Percentiles rank a stretch among this genome's conserved stretches.
Conservation (phyloP, 2,797 vertebrate genomes). For the Novumbra hubbsi region DNA sequence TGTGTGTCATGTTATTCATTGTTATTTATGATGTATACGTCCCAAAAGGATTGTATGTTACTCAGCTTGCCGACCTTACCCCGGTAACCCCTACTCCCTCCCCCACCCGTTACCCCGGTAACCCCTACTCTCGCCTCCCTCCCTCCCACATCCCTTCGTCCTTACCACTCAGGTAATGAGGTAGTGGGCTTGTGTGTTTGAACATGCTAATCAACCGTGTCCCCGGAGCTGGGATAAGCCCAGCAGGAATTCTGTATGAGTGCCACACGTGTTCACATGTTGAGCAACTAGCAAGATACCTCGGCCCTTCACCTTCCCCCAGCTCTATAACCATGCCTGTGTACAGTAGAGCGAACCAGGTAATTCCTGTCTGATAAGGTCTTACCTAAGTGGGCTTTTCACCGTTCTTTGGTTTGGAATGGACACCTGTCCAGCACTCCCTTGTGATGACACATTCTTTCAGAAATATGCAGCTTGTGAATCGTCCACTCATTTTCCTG, state of each 20-base stretch:
- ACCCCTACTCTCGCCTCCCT: background rate
- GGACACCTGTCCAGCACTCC: background rate
- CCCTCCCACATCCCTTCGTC: background rate
- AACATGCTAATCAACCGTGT: slow-evolving; percentile 28
- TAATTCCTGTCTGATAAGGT: background rate
- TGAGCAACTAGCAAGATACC: background rate
- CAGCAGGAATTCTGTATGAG: background rate
- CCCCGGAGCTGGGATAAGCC: background rate
- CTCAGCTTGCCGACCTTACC: background rate
- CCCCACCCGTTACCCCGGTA: background rate
- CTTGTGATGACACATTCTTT: background rate
- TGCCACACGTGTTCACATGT: background rate
- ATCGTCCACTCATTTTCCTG: background rate
- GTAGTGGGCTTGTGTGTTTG: slow-evolving; percentile 27
- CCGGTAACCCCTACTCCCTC: background rate
- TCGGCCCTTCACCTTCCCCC: background rate
- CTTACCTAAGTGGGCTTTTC: background rate
- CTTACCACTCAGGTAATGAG: background rate
- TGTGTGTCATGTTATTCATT: too few species aligned
- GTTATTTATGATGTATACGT: too few species aligned
- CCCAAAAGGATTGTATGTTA: background rate
- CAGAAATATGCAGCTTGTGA: background rate
- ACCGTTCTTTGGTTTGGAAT: background rate
- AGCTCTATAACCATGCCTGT: too few species aligned
- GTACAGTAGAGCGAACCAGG: too few species aligned